Evolutionary conservation across 2,113 vertebrate species (phyloP).

Genomic region (Amphiprion ocellaris): DNA sequence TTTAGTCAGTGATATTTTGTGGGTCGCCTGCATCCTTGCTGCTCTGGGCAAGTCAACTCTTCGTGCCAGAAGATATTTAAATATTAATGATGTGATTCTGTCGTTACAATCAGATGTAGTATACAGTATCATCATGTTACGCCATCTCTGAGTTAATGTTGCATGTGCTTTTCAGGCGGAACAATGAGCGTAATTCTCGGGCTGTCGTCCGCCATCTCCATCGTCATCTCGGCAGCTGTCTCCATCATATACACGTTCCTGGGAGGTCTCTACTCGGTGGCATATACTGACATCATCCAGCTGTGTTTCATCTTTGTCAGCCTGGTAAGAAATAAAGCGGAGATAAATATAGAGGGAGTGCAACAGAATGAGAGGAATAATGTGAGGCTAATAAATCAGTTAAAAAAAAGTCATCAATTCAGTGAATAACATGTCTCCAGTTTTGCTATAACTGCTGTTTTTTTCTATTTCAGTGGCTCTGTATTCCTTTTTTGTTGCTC

Average conservation of each 20-base stretch:
- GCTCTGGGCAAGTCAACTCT: constrained; percentile 80
- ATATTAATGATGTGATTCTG: background rate
- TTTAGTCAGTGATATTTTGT: constrained; percentile 85
- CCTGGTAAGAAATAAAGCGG: constrained; percentile 79
- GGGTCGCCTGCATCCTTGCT: constrained; percentile 86
- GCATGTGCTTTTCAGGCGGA: constrained; percentile 73
- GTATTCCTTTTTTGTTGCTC: constrained; percentile 82
- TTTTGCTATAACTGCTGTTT: constrained; percentile 9
- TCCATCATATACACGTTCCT: constrained; percentile 83
- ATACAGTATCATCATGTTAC: background rate
- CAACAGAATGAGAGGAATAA: background rate
- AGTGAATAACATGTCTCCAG: background rate
- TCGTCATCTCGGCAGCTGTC: constrained; percentile 83
- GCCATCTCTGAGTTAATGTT: background rate
- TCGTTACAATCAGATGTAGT: background rate
- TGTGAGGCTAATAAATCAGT: background rate
- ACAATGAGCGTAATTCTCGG: constrained; percentile 86
- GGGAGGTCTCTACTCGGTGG: constrained; percentile 88
- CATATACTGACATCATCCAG: constrained; percentile 88
- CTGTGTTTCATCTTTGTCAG: constrained; percentile 83
- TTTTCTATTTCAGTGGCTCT: constrained; percentile 77
- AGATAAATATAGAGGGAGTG: background rate
- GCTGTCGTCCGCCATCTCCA: constrained; percentile 75
- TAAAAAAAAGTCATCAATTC: background rate
- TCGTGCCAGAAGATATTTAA: background rate